Conservation (phyloP, 2,888 invertebrate species). For the Prenolepis imparis region DNA sequence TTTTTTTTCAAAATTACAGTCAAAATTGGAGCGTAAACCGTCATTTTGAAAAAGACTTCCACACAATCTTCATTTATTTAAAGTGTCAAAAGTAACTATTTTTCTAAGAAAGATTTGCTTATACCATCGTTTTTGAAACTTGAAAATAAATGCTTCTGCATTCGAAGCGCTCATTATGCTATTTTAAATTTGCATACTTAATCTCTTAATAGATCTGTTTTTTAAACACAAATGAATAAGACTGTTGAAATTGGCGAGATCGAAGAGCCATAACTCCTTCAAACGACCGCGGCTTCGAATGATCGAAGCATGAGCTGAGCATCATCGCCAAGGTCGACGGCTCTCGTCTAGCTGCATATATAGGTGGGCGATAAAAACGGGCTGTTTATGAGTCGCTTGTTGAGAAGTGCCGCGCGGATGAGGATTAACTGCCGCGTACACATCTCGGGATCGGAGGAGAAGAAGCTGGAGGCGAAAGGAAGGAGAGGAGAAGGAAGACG, state of each 20-base stretch:
- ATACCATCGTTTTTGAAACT: not conserved
- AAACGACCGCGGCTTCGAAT: conserved; percentile 5
- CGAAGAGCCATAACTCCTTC: not conserved
- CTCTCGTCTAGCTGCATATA: conserved; percentile 63
- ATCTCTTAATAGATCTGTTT: not conserved
- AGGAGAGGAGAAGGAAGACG: conserved; percentile 15
- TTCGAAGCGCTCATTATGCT: not conserved
- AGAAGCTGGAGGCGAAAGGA: conserved; percentile 4
- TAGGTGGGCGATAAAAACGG: conserved; percentile 74
- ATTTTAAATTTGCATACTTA: not conserved
- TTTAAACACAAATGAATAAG: not conserved
- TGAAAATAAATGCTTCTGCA: not conserved
- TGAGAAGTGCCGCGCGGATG: conserved; percentile 63
- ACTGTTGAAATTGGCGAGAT: not conserved
- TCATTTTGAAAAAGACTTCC: conserved; percentile 5
- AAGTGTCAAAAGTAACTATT: not conserved
- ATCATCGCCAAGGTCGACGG: conserved; percentile 74
- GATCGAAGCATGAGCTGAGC: not conserved
- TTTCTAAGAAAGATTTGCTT: not conserved
- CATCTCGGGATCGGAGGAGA: conserved; percentile 56
- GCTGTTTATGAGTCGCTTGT: conserved; percentile 69
- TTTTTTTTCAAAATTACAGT: not conserved
- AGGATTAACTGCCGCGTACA: conserved; percentile 72
- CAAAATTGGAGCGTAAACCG: not conserved
- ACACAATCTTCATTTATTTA: not conserved